These are phyloP conservation scores for Tineola bisselliella DNA, from an alignment of 2,888 invertebrate species.

Conservation along the genomic window DNA sequence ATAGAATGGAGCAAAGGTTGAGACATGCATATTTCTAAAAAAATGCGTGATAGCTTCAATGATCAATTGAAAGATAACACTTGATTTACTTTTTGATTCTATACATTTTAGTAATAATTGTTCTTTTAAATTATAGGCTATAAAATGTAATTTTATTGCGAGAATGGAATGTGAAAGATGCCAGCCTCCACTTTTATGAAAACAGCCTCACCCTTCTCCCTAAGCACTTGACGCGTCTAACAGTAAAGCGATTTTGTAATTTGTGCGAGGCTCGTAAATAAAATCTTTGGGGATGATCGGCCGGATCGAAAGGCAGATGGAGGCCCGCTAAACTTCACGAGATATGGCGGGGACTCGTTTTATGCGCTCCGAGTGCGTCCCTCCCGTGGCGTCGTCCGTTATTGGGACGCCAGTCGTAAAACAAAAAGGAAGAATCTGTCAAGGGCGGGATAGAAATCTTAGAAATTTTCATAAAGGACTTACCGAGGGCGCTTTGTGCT, in stretches of 20 bases:
- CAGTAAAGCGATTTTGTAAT: slow-evolving; percentile 46
- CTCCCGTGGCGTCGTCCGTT: slow-evolving; percentile 32
- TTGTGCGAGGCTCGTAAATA: slow-evolving; percentile 35
- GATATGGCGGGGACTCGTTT: slow-evolving; percentile 25
- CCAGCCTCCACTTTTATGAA: slow-evolving; percentile 35
- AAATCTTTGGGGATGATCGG: slow-evolving; percentile 42
- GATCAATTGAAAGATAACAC: not conserved
- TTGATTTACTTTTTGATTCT: no score
- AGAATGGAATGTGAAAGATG: slow-evolving; percentile 24
- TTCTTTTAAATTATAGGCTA: slow-evolving; percentile 21
- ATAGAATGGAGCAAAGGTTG: slow-evolving; percentile 1
- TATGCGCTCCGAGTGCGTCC: slow-evolving; percentile 41
- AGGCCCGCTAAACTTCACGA: slow-evolving; percentile 21
- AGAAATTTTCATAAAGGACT: slow-evolving; percentile 13
- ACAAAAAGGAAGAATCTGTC: slow-evolving; percentile 30
- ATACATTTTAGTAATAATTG: not conserved
- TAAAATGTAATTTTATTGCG: slow-evolving; percentile 38
- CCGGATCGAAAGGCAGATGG: slow-evolving; percentile 44
- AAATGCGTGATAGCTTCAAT: not conserved
- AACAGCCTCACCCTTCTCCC: slow-evolving; percentile 28
- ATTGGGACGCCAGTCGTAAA: slow-evolving; percentile 34
- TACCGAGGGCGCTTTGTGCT: slow-evolving; percentile 10
- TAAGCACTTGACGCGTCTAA: slow-evolving; percentile 31
- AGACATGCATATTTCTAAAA: not conserved
- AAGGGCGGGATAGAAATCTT: slow-evolving; percentile 11